Percentiles rank a stretch among this genome's conserved stretches.
These are phyloP conservation scores for Bos indicus DNA, from an alignment of 2,113 vertebrate genomes.

Conservation along the genomic window DNA sequence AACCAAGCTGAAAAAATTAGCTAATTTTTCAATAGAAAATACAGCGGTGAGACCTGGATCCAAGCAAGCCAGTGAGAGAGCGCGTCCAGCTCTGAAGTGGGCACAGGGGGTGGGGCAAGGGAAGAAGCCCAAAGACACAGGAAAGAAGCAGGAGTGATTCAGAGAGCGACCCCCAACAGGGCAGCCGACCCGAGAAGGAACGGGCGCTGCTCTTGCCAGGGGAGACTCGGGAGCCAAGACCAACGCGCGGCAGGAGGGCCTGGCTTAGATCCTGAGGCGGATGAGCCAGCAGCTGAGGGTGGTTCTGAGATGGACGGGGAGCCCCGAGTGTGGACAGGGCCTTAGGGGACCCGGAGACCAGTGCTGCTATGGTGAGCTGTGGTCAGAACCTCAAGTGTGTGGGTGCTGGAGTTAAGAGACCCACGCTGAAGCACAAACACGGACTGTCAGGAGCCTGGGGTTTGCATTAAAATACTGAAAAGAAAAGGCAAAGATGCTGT, in stretches of 20 bases:
- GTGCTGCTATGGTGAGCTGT: rapidly evolving
- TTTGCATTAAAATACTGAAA: not conserved
- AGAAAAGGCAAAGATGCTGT: not conserved
- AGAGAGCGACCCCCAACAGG: not conserved
- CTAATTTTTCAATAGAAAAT: not conserved
- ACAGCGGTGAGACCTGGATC: not conserved
- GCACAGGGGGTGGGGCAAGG: rapidly evolving
- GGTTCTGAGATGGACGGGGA: not conserved
- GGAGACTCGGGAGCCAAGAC: not conserved
- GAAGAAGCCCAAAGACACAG: not conserved
- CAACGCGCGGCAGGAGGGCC: not conserved
- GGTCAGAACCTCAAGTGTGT: not conserved
- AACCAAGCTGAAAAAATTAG: not conserved
- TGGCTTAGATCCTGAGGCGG: too few species aligned
- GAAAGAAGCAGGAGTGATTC: not conserved
- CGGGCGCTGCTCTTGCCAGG: not conserved
- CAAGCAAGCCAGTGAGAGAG: not conserved
- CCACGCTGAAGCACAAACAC: rapidly evolving
- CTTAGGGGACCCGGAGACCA: rapidly evolving
- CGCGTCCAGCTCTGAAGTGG: not conserved
- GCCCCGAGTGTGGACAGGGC: rapidly evolving
- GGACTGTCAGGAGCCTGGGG: not conserved
- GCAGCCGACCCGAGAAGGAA: not conserved
- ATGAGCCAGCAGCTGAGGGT: too few species aligned
- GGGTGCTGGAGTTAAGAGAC: not conserved